Percentiles rank a stretch among this genome's conserved stretches.
phyloP scores from a whole-genome alignment of 2,113 vertebrate species.

The Python bivittatus region DNA sequence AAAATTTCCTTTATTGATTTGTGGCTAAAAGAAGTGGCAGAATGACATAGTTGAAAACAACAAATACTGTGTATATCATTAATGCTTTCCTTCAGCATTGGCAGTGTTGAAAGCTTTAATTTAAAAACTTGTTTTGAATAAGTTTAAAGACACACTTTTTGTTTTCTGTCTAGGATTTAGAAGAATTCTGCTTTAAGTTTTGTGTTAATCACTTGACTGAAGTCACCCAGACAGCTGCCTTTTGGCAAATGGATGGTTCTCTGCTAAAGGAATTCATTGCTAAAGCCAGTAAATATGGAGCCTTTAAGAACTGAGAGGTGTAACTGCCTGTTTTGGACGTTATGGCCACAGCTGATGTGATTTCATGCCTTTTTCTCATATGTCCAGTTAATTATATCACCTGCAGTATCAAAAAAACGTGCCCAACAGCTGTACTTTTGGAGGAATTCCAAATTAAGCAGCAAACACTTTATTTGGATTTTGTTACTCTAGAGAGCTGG shows the following conservation, averaged over 20 bases:
- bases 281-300: constrained; percentile 94
- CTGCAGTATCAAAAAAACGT: not conserved
- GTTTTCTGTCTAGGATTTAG: constrained; percentile 85
- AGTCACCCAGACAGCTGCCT: constrained; percentile 93
- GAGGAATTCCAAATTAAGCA: not conserved
- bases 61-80: not conserved
- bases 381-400: not conserved
- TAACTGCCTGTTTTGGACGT: constrained; percentile 44
- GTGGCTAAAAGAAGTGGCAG: not conserved
- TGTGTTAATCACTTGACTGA: constrained; percentile 97
- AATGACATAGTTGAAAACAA: not conserved
- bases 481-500: constrained; percentile 24
- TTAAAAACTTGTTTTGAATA: not conserved
- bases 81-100: constrained; percentile 4
- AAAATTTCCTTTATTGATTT: not conserved
- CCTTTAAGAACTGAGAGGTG: constrained; percentile 91
- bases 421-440: constrained; percentile 26
- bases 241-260: constrained; percentile 95
- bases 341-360: constrained; percentile 28
- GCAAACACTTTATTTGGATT: constrained; percentile 17
- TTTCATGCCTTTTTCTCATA: not conserved
- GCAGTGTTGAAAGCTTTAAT: not conserved
- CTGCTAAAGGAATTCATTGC: constrained; percentile 97
- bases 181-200: constrained; percentile 99
- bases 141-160: constrained; percentile 22